Conservation (phyloP, 2,113 vertebrate genomes). For the Pachyramphus minor region DNA sequence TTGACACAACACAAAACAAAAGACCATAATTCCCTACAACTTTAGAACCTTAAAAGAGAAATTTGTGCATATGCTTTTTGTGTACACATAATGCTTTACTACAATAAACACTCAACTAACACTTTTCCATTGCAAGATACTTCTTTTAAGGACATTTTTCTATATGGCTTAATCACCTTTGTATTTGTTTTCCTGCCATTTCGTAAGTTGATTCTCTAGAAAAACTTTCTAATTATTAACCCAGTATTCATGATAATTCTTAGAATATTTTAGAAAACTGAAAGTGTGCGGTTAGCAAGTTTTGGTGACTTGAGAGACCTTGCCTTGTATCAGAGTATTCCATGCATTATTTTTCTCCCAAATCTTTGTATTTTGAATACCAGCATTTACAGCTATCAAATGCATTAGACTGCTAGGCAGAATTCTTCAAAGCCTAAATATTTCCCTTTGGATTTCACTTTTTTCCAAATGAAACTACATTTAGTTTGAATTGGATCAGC, state of each 20-base stretch:
- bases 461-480: background rate
- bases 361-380: background rate
- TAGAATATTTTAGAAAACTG: background rate
- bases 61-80: background rate
- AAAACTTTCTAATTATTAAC: background rate
- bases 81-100: background rate
- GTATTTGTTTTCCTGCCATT: background rate
- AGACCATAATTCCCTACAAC: background rate
- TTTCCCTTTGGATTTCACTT: background rate
- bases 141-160: background rate
- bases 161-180: background rate
- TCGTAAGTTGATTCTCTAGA: background rate
- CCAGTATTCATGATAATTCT: background rate
- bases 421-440: background rate
- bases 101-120: background rate
- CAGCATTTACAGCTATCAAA: background rate
- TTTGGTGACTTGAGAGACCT: background rate
- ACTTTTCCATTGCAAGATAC: background rate
- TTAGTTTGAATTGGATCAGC: background rate
- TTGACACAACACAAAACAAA: background rate
- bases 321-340: background rate
- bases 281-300: background rate
- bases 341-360: background rate
- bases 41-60: background rate
- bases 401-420: background rate